These are phyloP conservation scores for Dendrolimus pini DNA, from an alignment of 2,888 invertebrate genomes.

Conservation along the genomic window DNA sequence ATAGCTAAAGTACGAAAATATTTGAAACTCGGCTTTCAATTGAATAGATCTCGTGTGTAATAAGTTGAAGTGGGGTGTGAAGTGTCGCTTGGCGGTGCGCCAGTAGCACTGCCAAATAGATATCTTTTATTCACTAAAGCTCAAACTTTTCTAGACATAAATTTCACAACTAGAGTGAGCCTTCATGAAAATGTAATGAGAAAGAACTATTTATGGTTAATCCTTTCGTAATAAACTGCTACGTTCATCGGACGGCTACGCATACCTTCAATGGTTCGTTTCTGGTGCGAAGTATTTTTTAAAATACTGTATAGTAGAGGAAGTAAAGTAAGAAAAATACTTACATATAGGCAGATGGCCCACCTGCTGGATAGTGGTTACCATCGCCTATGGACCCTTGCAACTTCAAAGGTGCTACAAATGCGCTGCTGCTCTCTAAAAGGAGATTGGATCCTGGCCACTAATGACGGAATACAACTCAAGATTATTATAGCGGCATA, in stretches of 20 bases:
- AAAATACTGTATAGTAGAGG: no score
- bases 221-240: constrained; percentile 70
- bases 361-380: no score
- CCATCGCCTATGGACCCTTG: no score
- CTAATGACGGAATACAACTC: no score
- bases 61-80: constrained; percentile 36
- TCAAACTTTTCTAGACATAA: constrained; percentile 71
- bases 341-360: no score
- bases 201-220: constrained; percentile 73
- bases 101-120: constrained; percentile 64
- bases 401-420: no score
- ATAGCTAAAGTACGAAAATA: no score
- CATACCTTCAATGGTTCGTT: constrained; percentile 14
- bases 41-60: constrained; percentile 35
- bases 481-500: no score
- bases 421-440: no score
- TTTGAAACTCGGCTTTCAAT: constrained; percentile 15
- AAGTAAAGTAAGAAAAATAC: no score
- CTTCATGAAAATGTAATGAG: constrained; percentile 74
- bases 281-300: no score
- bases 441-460: no score
- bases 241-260: constrained; percentile 47
- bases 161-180: constrained; percentile 57
- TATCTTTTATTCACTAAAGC: constrained; percentile 72
- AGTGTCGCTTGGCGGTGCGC: constrained; percentile 54